These are phyloP conservation scores for Sarcophaga bullata DNA, from an alignment of 1,140 invertebrate species.

Conservation along the genomic window DNA sequence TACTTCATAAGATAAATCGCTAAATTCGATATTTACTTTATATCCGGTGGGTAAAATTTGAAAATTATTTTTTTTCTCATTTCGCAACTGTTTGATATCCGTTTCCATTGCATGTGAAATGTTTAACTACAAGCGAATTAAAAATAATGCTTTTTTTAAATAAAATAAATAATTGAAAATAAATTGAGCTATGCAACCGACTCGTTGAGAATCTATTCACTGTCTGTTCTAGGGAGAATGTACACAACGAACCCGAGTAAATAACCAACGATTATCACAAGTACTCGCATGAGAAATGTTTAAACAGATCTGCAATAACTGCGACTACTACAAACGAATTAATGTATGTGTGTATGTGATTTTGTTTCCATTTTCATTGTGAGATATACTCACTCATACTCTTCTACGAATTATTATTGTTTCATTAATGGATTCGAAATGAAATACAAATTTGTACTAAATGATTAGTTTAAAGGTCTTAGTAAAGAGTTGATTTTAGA, in stretches of 20 bases:
- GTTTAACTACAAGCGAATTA: background rate
- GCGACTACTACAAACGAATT: background rate
- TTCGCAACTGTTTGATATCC: background rate
- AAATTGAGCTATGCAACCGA: background rate
- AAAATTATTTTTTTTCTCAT: background rate
- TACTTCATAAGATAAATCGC: slow-evolving; percentile 67
- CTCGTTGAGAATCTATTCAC: background rate
- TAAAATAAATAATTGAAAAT: background rate
- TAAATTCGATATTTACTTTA: slow-evolving; percentile 27
- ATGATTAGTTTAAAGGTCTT: no score
- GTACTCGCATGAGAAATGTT: background rate
- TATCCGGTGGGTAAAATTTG: background rate
- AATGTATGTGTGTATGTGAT: background rate
- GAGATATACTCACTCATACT: no score
- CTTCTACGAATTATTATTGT: no score
- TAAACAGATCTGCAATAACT: background rate
- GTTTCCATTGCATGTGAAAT: background rate
- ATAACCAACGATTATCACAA: background rate
- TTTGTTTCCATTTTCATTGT: no score
- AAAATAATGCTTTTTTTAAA: no score
- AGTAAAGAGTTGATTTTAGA: no score
- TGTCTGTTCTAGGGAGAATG: background rate
- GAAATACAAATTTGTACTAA: no score
- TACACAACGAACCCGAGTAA: background rate
- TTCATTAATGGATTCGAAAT: no score